Conservation (phyloP, 2,113 vertebrate species). For the Lasiurus borealis region DNA sequence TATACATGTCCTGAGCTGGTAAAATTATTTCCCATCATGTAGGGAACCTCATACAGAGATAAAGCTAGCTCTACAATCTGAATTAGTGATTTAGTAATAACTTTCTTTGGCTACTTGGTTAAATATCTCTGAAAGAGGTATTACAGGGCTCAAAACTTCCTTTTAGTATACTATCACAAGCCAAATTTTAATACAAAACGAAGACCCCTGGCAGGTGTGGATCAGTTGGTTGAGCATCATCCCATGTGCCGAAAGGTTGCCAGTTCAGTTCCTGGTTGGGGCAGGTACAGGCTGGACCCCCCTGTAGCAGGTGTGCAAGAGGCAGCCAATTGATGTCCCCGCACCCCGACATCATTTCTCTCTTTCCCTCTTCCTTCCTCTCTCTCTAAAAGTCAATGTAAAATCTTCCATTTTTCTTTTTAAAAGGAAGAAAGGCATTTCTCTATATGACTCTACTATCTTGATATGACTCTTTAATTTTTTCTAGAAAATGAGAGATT, state of each 20-base stretch:
- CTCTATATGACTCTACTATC: neutral
- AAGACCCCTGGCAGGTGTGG: neutral
- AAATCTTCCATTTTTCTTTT: too few species aligned
- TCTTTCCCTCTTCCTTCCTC: too few species aligned
- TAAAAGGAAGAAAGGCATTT: neutral
- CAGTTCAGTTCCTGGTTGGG: too few species aligned
- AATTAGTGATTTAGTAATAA: neutral
- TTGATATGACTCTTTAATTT: neutral
- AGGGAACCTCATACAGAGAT: neutral
- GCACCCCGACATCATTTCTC: too few species aligned
- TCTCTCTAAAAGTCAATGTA: too few species aligned
- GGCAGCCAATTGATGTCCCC: too few species aligned
- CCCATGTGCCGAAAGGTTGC: too few species aligned
- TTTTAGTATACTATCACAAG: neutral
- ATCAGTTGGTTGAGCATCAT: too few species aligned
- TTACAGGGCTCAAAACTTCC: neutral
- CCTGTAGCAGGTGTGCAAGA: too few species aligned
- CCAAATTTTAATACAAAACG: neutral
- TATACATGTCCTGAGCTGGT: neutral
- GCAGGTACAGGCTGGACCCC: too few species aligned
- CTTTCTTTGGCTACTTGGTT: neutral
- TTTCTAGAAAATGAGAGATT: neutral
- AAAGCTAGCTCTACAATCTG: neutral
- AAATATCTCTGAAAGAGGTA: conserved; percentile 14
- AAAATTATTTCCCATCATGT: neutral